Percentiles rank a stretch among this genome's conserved stretches.
Conservation (phyloP, 2,113 vertebrate genomes). For the Sinocyclocheilus anshuiensis region DNA sequence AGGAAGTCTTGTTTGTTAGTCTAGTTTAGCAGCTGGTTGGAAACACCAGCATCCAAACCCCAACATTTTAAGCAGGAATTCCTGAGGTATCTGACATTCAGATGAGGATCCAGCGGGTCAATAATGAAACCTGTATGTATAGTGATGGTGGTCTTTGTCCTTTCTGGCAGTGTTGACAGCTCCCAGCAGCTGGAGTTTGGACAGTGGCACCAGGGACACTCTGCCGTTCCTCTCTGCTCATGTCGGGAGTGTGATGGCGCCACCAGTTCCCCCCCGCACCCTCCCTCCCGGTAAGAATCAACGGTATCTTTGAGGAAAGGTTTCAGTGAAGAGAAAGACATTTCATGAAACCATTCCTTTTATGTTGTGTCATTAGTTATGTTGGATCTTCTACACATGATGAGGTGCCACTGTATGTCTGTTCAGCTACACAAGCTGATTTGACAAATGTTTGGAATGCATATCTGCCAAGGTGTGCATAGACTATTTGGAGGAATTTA, state of each 20-base stretch:
- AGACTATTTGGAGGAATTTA: not conserved
- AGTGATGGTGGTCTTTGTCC: not conserved
- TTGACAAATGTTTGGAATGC: not conserved
- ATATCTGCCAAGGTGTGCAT: not conserved
- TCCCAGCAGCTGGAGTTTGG: slow-evolving; percentile 96
- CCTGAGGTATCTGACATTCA: not conserved
- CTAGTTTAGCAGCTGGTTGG: not conserved
- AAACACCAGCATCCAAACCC: not conserved
- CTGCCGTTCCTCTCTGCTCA: slow-evolving; percentile 89
- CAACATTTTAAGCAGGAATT: not conserved
- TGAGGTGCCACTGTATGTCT: not conserved
- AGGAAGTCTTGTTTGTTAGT: not conserved
- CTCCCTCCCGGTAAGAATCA: slow-evolving; percentile 82
- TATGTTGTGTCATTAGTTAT: not conserved
- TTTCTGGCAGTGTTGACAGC: slow-evolving; percentile 81
- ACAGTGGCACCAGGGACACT: slow-evolving; percentile 89
- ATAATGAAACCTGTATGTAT: not conserved
- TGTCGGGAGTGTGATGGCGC: slow-evolving; percentile 82
- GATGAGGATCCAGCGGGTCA: not conserved
- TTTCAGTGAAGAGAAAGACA: not conserved
- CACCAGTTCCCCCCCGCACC: slow-evolving; percentile 89
- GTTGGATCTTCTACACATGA: not conserved
- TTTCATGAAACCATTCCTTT: not conserved
- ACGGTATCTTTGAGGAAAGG: not conserved
- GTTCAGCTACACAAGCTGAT: not conserved